Evolutionary conservation across 2,888 invertebrate genomes (phyloP), one percentile per base, ranked within the genome.

Genomic region (Cremastinae sp.): DNA sequence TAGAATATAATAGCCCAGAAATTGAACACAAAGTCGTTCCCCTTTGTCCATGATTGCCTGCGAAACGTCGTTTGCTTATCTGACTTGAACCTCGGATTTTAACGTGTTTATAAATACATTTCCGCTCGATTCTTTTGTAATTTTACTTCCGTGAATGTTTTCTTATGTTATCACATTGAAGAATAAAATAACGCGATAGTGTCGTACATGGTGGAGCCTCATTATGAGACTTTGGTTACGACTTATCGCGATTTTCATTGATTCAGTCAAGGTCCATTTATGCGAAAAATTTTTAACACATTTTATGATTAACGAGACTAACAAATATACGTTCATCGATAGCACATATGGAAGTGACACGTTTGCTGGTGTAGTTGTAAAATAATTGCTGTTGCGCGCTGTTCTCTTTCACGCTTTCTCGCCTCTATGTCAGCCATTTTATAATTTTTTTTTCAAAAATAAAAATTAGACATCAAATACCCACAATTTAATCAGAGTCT

Each of bases 301-400:
- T 34, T 56, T 49, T 22, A 47, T 28, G 36, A 49, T 56, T 18
- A 66, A 70, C 49, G 61, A 75, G 18, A 49, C 45, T 10, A 36
- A 47, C n/a, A 62, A 22, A 45, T 36, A 38, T 53, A 7, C 43
- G 7, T 53, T 45, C 45, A 22, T 70, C 53, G 12, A 54, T 49
- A 43, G 28, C 18, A 47, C n/a, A n/a, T n/a, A n/a, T n/a, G 12
- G 14, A 20, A 64, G 64, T 64, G 74, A 69, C 56, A 74, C 64
- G 69, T 58, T 74, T 53, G 74, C 61, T 74, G 69, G 43, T 75
- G 66, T 62, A 56, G 56, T 65, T 68, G 56, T 75, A 70, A 71
- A 41, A 62, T 75, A 75, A 71, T 75, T 66, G 56, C 61, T 12
- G 65, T 54, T 70, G 61, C 70, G 47, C 54, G 64, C 47, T 61